Base-by-base conservation (phyloP, 1,140 invertebrate species). In the Neotoxoptera formosana region DNA sequence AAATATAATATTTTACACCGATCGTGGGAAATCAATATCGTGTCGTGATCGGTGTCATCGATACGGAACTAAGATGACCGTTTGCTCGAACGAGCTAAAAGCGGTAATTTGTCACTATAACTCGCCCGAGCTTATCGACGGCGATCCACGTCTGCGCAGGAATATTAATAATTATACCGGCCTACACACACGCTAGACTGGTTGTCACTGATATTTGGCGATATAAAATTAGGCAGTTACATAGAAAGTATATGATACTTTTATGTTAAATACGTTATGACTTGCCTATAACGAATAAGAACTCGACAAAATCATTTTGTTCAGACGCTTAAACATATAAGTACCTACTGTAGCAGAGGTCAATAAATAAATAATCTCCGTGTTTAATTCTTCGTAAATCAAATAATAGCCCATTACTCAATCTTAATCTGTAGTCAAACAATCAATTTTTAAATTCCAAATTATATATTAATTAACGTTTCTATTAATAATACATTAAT, bases 21-120 rank as follows among this genome's bases (percentile, higher is more conserved):
- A 90, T 34, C 88, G 53, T 90, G 88, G 36, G 51, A 90, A 90
- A 56, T 90, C 88, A 47, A 90, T 90, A 90, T 45, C n/a, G 2
- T 14, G 20, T 67, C 6, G 14, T 67, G 30, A 30, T n/a, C 56
- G 48, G 34, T 51, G 84, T n/a, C 9, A 23, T 30, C 4, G 47
- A 34, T 48, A 48, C 6, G 30, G 30, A 48, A 87, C 47, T 48
- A 34, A 89, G 36, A 90, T 45, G 36, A 67, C 53, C n/a, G 25
- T 90, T 90, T 90, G 53, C 56, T 67, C 51, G 47, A 36, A 56
- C 48, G 34, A 21, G 88, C 45, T 60, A 89, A 90, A 90, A 48
- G 48, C 90, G n/a, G 45, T 91, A 45, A 41, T 91, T 91, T 91
- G 90, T 91, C 90, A 48, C 34, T 48, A 81, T 81, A 91, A 48